A percentile compares a stretch with the other conserved stretches of the same genome.
Conservation (phyloP, 2,888 invertebrate species). For the Hanleya hanleyi region DNA sequence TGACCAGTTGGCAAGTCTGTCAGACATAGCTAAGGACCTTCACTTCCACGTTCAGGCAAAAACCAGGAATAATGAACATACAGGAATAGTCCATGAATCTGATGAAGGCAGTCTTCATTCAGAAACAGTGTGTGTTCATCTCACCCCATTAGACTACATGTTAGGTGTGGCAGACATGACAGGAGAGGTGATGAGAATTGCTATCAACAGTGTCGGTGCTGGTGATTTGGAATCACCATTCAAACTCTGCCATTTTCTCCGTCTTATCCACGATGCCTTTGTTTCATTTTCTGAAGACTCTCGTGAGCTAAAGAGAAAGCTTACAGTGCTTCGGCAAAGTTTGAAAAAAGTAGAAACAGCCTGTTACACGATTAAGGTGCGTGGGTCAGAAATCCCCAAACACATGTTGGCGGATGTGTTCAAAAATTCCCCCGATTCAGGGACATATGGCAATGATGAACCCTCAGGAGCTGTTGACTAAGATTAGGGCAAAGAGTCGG, state of each 20-base stretch:
- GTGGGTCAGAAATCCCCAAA: conserved; percentile 86
- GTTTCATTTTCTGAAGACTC: conserved; percentile 77
- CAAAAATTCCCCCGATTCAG: conserved; percentile 6
- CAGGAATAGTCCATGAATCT: too few species aligned
- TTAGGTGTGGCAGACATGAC: conserved; percentile 90
- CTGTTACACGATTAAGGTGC: conserved; percentile 85
- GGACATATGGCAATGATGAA: too few species aligned
- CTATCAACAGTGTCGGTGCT: conserved; percentile 85
- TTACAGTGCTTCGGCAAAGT: conserved; percentile 83
- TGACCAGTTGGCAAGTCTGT: conserved; percentile 79
- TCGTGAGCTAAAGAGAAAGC: conserved; percentile 82
- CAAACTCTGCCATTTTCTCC: conserved; percentile 80
- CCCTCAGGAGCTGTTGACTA: too few species aligned
- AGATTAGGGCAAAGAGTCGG: too few species aligned
- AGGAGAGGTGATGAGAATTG: conserved; percentile 92
- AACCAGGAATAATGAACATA: too few species aligned
- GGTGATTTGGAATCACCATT: conserved; percentile 68
- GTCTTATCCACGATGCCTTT: conserved; percentile 75
- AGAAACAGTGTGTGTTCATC: conserved; percentile 39
- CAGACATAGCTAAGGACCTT: conserved; percentile 73
- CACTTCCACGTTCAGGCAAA: conserved; percentile 30
- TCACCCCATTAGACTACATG: conserved; percentile 77
- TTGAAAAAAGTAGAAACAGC: conserved; percentile 88
- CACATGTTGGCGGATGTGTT: conserved; percentile 79
- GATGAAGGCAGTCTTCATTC: neutral